phyloP scores from a whole-genome alignment of 2,888 invertebrate species.

The Ernsta delagoae region DNA sequence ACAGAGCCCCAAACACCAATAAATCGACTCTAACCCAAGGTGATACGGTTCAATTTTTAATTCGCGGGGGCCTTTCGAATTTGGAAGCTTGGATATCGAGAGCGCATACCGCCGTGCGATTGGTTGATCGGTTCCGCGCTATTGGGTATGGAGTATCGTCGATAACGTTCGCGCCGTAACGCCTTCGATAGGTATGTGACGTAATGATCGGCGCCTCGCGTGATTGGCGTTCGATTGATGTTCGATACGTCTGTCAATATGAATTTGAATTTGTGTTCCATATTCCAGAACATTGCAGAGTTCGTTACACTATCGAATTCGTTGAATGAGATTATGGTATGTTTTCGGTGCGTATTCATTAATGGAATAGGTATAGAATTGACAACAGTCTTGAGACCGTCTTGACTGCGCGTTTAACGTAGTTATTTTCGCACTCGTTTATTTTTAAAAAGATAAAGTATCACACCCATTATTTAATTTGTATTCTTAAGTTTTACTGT shows the following conservation, averaged over 20 bases:
- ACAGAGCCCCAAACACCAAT: constrained; percentile 27
- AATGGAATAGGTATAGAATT: too few species aligned
- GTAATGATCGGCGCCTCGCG: constrained; percentile 55
- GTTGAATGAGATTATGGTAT: too few species aligned
- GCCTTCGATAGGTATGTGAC: constrained; percentile 71
- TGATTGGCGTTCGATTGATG: constrained; percentile 35
- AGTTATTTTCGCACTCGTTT: too few species aligned
- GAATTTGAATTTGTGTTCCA: constrained; percentile 10
- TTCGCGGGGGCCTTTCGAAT: constrained; percentile 47
- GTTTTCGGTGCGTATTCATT: too few species aligned
- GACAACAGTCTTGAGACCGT: too few species aligned
- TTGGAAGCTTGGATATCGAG: constrained; percentile 64
- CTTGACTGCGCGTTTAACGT: too few species aligned
- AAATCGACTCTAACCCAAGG: constrained; percentile 39
- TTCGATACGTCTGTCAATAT: neutral
- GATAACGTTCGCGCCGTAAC: constrained; percentile 83
- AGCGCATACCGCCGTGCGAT: constrained; percentile 63
- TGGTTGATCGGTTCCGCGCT: constrained; percentile 86
- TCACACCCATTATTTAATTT: too few species aligned
- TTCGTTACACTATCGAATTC: neutral
- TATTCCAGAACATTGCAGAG: too few species aligned
- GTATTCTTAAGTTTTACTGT: too few species aligned
- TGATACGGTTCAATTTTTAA: constrained; percentile 37
- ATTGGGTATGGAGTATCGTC: constrained; percentile 79
- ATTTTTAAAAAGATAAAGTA: too few species aligned